A percentile compares a stretch with the other conserved stretches of the same genome.
Conservation (phyloP, 1,140 invertebrate genomes). For the Pararge aegeria region DNA sequence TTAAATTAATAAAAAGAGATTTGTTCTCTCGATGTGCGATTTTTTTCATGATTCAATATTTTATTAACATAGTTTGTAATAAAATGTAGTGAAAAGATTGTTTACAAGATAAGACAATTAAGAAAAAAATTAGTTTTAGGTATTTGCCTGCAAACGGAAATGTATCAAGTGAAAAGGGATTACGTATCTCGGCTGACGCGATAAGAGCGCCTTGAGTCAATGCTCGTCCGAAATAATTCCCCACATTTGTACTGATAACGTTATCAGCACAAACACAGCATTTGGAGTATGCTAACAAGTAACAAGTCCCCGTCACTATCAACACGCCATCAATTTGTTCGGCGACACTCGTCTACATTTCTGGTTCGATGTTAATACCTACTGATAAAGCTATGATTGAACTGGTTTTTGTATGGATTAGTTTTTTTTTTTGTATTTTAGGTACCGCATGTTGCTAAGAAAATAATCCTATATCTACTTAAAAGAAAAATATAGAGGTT, state of each 20-base stretch:
- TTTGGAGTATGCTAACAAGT: conserved; percentile 12
- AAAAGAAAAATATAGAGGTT: too few relatives aligned
- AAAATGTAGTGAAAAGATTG: too few relatives aligned
- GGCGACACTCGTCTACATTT: conserved; percentile 8
- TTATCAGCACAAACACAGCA: conserved; percentile 48
- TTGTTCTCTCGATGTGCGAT: too few relatives aligned
- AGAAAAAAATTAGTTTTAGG: too few relatives aligned
- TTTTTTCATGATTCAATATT: too few relatives aligned
- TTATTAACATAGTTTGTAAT: too few relatives aligned
- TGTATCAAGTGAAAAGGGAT: conserved; percentile 7
- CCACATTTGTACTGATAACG: conserved; percentile 65
- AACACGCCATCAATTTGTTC: conserved; percentile 10
- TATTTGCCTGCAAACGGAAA: conserved; percentile 1
- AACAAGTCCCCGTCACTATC: conserved; percentile 8
- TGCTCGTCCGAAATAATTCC: conserved; percentile 41
- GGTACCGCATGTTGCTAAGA: too few relatives aligned
- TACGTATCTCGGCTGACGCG: conserved; percentile 3
- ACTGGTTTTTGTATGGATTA: conserved; percentile 1
- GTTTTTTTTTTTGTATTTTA: background rate
- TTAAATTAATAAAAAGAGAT: too few relatives aligned
- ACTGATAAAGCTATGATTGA: conserved; percentile 5
- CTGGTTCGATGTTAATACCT: conserved; percentile 8
- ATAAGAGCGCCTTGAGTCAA: conserved; percentile 48
- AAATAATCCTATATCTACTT: too few relatives aligned
- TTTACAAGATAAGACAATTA: too few relatives aligned